Percentiles rank a stretch among this genome's conserved stretches.
These are phyloP conservation scores for Burhinus bistriatus DNA, from an alignment of 2,113 vertebrate species.

Conservation along the genomic window DNA sequence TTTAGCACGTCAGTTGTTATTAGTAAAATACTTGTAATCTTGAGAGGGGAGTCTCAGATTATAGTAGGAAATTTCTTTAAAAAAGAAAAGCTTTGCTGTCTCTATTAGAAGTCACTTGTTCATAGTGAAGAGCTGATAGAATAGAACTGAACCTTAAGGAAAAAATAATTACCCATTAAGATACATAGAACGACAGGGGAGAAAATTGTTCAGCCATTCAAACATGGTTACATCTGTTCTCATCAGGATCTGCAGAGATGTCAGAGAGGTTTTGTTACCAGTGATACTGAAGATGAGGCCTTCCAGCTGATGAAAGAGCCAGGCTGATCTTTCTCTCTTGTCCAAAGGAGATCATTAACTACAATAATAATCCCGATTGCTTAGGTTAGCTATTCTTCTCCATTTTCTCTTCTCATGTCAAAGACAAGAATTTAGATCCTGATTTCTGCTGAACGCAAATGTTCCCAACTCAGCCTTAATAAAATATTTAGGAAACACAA, in stretches of 20 bases:
- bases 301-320: too few species aligned
- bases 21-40: neutral
- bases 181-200: neutral
- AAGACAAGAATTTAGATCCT: neutral
- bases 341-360: neutral
- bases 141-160: neutral
- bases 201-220: neutral
- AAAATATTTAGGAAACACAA: constrained; percentile 18
- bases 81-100: neutral
- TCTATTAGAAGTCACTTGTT: neutral
- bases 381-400: neutral
- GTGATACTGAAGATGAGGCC: neutral
- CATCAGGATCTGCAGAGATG: neutral
- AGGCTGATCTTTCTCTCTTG: neutral
- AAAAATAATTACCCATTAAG: neutral
- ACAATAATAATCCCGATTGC: neutral
- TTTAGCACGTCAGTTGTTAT: neutral
- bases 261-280: neutral
- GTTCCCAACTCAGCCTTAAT: neutral
- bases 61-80: neutral
- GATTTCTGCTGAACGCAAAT: neutral
- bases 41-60: neutral
- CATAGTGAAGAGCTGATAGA: neutral
- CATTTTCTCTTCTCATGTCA: neutral
- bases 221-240: neutral